Conservation (phyloP, 2,113 vertebrate species). For the Melospiza melodia region DNA sequence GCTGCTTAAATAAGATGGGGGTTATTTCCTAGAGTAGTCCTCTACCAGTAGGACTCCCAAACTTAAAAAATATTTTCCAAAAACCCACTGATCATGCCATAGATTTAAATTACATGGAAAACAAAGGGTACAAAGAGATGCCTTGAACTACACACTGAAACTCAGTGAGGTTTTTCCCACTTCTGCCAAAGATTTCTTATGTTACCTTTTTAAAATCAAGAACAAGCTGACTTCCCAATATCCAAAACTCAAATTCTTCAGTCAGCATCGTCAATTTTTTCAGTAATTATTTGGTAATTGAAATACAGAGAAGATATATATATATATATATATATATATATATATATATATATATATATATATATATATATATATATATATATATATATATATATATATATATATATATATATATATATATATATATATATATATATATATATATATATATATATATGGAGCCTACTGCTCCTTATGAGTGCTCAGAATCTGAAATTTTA, state of each 20-base stretch:
- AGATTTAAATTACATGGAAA: neutral
- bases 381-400: too few species aligned
- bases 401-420: neutral
- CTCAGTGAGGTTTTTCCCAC: neutral
- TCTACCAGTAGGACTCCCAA: neutral
- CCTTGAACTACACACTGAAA: neutral
- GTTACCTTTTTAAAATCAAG: neutral
- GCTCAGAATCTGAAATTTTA: neutral
- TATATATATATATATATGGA: neutral
- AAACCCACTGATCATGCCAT: neutral
- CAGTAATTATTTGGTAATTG: neutral
- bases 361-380: neutral
- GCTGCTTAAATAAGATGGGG: neutral
- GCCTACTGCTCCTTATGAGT: neutral
- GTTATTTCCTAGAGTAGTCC: neutral
- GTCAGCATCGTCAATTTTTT: neutral
- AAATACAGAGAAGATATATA: neutral
- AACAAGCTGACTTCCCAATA: neutral
- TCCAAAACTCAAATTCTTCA: neutral
- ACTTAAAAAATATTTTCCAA: neutral
- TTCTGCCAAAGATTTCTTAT: neutral
- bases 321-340: neutral
- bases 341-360: too few species aligned
- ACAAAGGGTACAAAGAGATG: neutral
- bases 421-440: too few species aligned